phyloP scores from a whole-genome alignment of 2,113 vertebrate species.

The Polyodon spathula region DNA sequence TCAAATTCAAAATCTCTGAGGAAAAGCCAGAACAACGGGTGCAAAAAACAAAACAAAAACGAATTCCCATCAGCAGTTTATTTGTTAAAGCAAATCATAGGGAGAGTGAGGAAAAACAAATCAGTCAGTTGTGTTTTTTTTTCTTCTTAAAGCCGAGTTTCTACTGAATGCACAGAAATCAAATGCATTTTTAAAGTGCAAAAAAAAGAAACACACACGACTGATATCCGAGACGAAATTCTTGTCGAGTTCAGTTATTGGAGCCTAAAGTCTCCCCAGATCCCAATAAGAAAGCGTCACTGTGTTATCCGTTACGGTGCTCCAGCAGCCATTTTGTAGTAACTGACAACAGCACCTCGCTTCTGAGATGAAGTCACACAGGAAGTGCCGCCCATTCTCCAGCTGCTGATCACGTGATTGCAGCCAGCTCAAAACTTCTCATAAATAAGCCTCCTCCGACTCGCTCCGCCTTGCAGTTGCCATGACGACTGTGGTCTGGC shows the following conservation, averaged over 20 bases:
- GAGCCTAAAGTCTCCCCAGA: constrained; percentile 29
- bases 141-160: constrained; percentile 4
- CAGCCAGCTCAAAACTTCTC: constrained; percentile 30
- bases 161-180: constrained; percentile 10
- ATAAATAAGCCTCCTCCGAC: constrained; percentile 3
- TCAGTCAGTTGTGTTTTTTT: constrained; percentile 10
- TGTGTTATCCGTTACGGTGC: constrained; percentile 61
- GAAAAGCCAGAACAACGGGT: neutral
- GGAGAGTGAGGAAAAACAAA: constrained; percentile 13
- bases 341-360: constrained; percentile 71
- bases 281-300: constrained; percentile 39
- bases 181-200: constrained; percentile 52
- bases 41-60: neutral
- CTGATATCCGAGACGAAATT: constrained; percentile 34
- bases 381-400: constrained; percentile 53
- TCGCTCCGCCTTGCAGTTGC: constrained; percentile 42
- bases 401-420: constrained; percentile 38
- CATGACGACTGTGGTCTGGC: constrained; percentile 43
- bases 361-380: constrained; percentile 49
- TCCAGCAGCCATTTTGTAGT: constrained; percentile 87
- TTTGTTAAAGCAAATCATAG: constrained; percentile 1
- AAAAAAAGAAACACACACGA: constrained; percentile 38
- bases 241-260: constrained; percentile 12
- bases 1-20: neutral
- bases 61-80: neutral